Evolutionary conservation across 2,888 invertebrate genomes (phyloP), one percentile per base, ranked within the genome.

Genomic region (Nemoura dubitans): DNA sequence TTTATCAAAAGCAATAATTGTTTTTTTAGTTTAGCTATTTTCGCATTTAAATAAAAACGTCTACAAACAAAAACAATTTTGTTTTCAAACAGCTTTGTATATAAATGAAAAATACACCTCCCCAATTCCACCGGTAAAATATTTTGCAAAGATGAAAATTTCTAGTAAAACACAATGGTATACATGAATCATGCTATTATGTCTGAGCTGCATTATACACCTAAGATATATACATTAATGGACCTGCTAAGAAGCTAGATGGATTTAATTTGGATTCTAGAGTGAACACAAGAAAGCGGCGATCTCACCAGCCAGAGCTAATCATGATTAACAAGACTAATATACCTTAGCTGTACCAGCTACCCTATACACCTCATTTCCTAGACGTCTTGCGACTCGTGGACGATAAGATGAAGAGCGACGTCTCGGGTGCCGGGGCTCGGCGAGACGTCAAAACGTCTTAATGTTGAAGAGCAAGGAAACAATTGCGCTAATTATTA

Each of bases 401-500:
- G 59, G 26, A 26, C 42, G 42, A 28, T 26, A 83, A 83, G 83
- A 59, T 42, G 42, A 83, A 43, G 25, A 25, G n/a, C 43, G 76
- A 84, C 84, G 84, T 59, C 84, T 76, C 59, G 16, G 10, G 59
- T 7, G 26, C 27, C 21, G n/a, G 21, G 81, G 21, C 81, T 6
- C n/a, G n/a, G n/a, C n/a, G n/a, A n/a, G 81, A 30, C 84, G 84
- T 76, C 84, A 26, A 30, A 42, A 83, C 43, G 84, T 84, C 84
- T 84, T 84, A 76, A 43, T 26, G 59, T 25, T 83, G 36, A 42
- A 21, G 83, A 83, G 26, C 36, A 43, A 83, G 76, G 86, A 86
- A 84, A 85, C 84, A 80, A 27, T 86, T 76, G 43, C 59, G 86
- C 85, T 86, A 86, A 86, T 86, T 86, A 86, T 86, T 86, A 86